A percentile compares a stretch with the other conserved stretches of the same genome.
These are phyloP conservation scores for Oxygymnocypris stewartii DNA, from an alignment of 2,113 vertebrate genomes.

Conservation along the genomic window DNA sequence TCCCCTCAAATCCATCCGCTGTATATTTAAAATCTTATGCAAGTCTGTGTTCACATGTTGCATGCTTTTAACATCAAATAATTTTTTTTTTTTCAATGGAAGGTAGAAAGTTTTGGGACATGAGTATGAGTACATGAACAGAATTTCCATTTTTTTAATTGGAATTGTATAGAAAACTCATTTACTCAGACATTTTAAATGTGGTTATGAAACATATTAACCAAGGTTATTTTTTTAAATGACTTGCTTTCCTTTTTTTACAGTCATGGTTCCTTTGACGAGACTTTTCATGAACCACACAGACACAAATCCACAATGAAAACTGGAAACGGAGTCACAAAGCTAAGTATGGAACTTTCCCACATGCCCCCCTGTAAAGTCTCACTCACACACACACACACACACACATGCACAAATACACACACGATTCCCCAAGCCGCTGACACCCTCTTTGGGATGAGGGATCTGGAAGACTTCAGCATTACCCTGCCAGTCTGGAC, in stretches of 20 bases:
- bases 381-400: slow-evolving; percentile 15
- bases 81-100: background rate
- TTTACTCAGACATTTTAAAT: background rate
- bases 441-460: background rate
- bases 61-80: background rate
- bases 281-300: slow-evolving; percentile 72
- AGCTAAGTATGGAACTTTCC: slow-evolving; percentile 53
- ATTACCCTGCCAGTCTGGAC: slow-evolving; percentile 49
- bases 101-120: background rate
- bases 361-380: slow-evolving; percentile 28
- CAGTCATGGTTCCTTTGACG: slow-evolving; percentile 95
- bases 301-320: slow-evolving; percentile 45
- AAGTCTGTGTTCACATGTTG: background rate
- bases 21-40: background rate
- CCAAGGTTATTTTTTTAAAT: background rate
- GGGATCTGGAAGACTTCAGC: slow-evolving; percentile 41
- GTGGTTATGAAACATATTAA: background rate
- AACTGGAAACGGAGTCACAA: slow-evolving; percentile 50
- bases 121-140: background rate
- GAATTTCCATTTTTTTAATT: background rate
- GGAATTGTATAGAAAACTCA: background rate
- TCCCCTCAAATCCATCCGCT: background rate
- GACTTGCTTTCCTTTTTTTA: slow-evolving; percentile 40
- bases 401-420: slow-evolving; percentile 17
- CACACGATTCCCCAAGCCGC: slow-evolving; percentile 20